Percentiles rank a stretch among this genome's conserved stretches.
phyloP scores from a whole-genome alignment of 35 echinoderm and acorn worm species.

The Amphiura filiformis region DNA sequence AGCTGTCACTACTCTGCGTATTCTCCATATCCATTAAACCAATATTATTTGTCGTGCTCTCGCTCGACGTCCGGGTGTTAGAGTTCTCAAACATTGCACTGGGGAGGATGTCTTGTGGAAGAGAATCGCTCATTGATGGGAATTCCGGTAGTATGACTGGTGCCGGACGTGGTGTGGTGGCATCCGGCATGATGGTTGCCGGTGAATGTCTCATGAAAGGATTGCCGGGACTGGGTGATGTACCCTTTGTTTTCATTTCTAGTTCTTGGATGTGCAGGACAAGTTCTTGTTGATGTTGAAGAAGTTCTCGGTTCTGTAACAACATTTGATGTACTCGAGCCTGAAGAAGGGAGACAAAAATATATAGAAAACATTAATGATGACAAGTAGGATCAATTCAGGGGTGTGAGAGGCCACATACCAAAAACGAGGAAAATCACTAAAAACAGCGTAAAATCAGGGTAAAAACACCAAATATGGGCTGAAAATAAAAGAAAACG shows the following conservation, averaged over 20 bases:
- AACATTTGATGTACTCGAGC: slow-evolving; percentile 91
- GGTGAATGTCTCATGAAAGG: slow-evolving; percentile 62
- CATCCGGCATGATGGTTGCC: slow-evolving; percentile 6
- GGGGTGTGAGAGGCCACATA: too few species aligned
- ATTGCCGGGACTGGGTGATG: slow-evolving; percentile 62
- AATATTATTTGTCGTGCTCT: background rate
- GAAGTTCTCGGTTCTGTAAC: slow-evolving; percentile 88
- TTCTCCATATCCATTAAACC: slow-evolving; percentile 32
- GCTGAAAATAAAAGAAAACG: too few species aligned
- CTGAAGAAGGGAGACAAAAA: slow-evolving; percentile 37
- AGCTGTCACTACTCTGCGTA: slow-evolving; percentile 50
- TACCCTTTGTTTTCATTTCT: slow-evolving; percentile 68
- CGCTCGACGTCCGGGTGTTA: slow-evolving; percentile 5
- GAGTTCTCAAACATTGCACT: slow-evolving; percentile 42
- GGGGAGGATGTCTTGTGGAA: slow-evolving; percentile 18
- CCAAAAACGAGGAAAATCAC: too few species aligned
- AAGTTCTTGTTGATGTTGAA: slow-evolving; percentile 82
- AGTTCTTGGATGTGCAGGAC: slow-evolving; percentile 77
- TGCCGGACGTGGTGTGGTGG: slow-evolving; percentile 24
- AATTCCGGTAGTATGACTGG: slow-evolving; percentile 79
- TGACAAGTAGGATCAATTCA: too few species aligned
- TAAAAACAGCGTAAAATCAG: too few species aligned
- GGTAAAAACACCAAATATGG: too few species aligned
- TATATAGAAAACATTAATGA: background rate
- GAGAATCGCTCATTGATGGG: slow-evolving; percentile 54